Evolutionary conservation across 2,888 invertebrate genomes (phyloP).

Genomic region (Orgyia antiqua): DNA sequence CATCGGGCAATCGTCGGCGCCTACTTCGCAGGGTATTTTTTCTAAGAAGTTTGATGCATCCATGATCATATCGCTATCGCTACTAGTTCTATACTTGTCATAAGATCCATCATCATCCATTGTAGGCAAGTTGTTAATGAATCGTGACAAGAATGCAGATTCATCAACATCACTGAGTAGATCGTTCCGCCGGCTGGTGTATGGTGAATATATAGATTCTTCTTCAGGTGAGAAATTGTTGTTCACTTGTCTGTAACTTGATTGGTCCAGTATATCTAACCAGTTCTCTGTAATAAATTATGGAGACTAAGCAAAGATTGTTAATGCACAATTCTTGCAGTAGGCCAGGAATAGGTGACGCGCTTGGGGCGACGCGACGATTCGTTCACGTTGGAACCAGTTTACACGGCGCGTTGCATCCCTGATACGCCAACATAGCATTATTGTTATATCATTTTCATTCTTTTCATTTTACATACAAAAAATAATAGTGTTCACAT

Average conservation of each 20-base stretch:
- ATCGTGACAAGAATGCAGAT: constrained; percentile 52
- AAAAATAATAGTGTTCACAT: no score
- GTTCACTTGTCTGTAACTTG: constrained; percentile 49
- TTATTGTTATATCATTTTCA: no score
- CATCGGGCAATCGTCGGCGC: constrained; percentile 77
- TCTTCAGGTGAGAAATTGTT: constrained; percentile 64
- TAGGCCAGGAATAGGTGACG: no score
- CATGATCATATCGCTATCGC: constrained; percentile 65
- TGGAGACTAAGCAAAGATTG: no score
- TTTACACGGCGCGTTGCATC: no score
- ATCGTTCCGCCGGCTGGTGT: constrained; percentile 49
- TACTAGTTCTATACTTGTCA: constrained; percentile 57
- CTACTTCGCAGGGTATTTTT: constrained; percentile 80
- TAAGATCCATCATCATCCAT: constrained; percentile 56
- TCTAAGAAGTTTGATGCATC: constrained; percentile 70
- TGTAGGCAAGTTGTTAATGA: constrained; percentile 59
- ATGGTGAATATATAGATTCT: constrained; percentile 56
- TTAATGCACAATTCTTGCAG: no score
- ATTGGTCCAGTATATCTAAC: constrained; percentile 68
- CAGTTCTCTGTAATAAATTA: constrained; percentile 59
- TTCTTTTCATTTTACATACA: no score
- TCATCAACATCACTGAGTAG: constrained; percentile 56
- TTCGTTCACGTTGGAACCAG: no score
- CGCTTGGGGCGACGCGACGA: no score
- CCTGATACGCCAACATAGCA: no score